These are phyloP conservation scores for Mugil cephalus DNA, from an alignment of 2,113 vertebrate species.

Conservation along the genomic window DNA sequence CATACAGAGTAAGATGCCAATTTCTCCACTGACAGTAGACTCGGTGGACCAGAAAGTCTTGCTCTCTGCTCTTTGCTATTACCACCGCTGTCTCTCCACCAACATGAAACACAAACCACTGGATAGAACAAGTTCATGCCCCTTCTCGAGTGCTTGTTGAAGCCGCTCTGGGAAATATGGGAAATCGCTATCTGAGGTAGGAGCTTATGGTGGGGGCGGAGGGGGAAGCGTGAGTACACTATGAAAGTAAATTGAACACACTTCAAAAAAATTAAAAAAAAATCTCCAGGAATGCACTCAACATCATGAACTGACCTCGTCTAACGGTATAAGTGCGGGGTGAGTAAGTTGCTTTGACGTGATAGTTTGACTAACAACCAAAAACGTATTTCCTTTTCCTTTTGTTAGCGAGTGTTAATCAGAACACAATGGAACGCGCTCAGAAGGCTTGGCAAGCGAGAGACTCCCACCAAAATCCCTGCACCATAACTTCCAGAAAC, in stretches of 20 bases:
- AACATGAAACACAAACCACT: slow-evolving; percentile 56
- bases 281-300: slow-evolving; percentile 19
- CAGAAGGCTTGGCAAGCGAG: slow-evolving; percentile 50
- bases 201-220: slow-evolving; percentile 33
- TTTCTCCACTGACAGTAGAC: slow-evolving; percentile 50
- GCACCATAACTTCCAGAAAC: slow-evolving; percentile 32
- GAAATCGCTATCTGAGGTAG: slow-evolving; percentile 61
- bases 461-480: slow-evolving; percentile 47
- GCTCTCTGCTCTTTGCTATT: slow-evolving; percentile 58
- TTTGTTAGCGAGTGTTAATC: slow-evolving; percentile 51
- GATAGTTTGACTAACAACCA: too few species aligned
- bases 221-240: slow-evolving; percentile 32
- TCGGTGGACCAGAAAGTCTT: slow-evolving; percentile 58
- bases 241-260: slow-evolving; percentile 55
- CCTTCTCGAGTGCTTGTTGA: slow-evolving; percentile 52
- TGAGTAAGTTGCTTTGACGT: slow-evolving; percentile 6
- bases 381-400: slow-evolving; percentile 30
- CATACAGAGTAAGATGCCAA: slow-evolving; percentile 47
- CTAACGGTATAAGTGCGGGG: neutral
- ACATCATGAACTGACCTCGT: slow-evolving; percentile 9
- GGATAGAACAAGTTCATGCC: slow-evolving; percentile 55
- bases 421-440: slow-evolving; percentile 67
- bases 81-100: slow-evolving; percentile 37
- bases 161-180: slow-evolving; percentile 51
- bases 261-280: slow-evolving; percentile 14